Evolutionary conservation across 2,113 vertebrate species (phyloP), one percentile per base, ranked within the genome.

Genomic region (Stictonetta naevosa): DNA sequence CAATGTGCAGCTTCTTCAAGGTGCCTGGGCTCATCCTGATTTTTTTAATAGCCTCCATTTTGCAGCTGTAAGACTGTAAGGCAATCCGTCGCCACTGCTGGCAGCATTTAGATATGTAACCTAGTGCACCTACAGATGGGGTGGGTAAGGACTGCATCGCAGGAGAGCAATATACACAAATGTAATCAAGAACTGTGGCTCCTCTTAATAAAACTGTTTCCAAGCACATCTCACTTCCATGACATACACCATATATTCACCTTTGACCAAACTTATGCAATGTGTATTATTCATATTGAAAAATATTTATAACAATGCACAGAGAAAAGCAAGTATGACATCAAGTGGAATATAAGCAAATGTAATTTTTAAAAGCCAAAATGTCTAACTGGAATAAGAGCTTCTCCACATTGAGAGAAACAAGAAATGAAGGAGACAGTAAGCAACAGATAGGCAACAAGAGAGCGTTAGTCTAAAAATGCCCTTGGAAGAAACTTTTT

Each of bases 401-500:
- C 62, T 71, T 42, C n/a, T 88, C 21, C 40, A 22, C 28, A 11
- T 16, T 2, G 6, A 33, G 53, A 79, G 29, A 93, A 86, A 76
- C 19, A 68, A 83, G 14, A 63, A 82, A 69, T 17, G 38, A 76
- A 19, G 76, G 60, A 42, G 22, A 77, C 1, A 48, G 48, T 11
- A 13, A 82, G 73, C 46, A 72, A 23, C 2, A 68, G 74, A 55
- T 13, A 55, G 23, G 34, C 64, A 59, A 63, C 28, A 46, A 66
- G 42, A 76, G 38, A 36, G 21, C 0, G 0, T 38, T 46, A 75
- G 29, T 53, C 69, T 55, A 52, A 82, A 88, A 94, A 67, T 59
- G 56, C 52, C 84, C 79, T 83, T 56, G 67, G 28, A 86, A 88
- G 42, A 59, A 92, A 90, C 52, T 75, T 77, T 64, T 58, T 74